phyloP scores from a whole-genome alignment of 2,888 invertebrate species.

The Sinotaia quadrata region DNA sequence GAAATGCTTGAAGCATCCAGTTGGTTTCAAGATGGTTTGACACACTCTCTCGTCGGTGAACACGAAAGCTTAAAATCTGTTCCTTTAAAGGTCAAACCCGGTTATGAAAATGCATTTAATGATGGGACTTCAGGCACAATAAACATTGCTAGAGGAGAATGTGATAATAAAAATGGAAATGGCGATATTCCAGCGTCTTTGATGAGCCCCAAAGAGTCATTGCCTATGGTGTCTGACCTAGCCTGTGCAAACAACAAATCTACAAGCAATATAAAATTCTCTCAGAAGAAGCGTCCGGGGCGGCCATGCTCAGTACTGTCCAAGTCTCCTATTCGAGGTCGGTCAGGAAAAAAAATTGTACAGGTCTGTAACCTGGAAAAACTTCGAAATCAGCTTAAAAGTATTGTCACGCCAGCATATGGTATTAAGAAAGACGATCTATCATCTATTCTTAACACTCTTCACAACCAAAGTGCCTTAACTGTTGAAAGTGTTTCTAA shows the following conservation, averaged over 20 bases:
- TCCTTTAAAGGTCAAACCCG: too few species aligned
- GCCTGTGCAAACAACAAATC: not conserved
- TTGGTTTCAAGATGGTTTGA: not conserved
- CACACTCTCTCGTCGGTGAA: not conserved
- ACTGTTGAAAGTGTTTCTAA: too few species aligned
- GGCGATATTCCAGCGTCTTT: not conserved
- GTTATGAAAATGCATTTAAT: not conserved
- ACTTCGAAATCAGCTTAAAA: not conserved
- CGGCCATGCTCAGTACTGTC: too few species aligned
- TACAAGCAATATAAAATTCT: not conserved
- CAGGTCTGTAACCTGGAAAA: not conserved
- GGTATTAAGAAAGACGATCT: too few species aligned
- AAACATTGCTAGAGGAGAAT: not conserved
- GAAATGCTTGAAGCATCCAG: constrained; percentile 6
- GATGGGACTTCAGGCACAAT: not conserved
- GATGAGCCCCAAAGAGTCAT: not conserved
- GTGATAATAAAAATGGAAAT: too few species aligned
- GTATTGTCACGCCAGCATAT: not conserved
- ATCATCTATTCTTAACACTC: too few species aligned
- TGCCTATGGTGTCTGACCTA: not conserved
- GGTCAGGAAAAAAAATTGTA: not conserved
- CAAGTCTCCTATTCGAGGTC: not conserved
- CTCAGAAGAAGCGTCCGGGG: not conserved
- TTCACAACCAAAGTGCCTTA: constrained; percentile 7
- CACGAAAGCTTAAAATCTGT: too few species aligned